These are phyloP conservation scores for Dasypogon diadema DNA, from an alignment of 2,888 invertebrate genomes.

Conservation along the genomic window DNA sequence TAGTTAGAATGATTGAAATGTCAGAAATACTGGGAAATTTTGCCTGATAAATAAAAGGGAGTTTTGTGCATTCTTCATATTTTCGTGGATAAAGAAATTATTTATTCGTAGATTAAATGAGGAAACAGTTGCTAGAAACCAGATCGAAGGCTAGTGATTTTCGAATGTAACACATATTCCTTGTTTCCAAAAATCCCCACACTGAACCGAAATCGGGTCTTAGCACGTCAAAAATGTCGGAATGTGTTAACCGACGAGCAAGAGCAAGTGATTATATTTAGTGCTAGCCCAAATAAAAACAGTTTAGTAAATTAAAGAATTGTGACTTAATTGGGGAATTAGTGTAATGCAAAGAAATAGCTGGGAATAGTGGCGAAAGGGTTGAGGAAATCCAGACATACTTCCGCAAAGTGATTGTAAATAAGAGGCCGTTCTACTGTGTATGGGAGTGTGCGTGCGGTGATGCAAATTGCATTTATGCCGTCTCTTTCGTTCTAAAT, in stretches of 20 bases:
- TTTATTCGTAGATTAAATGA: too few relatives aligned
- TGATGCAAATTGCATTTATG: neutral
- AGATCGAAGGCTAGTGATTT: too few relatives aligned
- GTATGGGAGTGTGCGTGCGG: constrained; percentile 3
- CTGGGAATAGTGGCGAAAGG: neutral
- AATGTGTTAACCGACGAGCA: constrained; percentile 13
- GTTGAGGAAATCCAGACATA: neutral
- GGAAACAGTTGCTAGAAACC: too few relatives aligned
- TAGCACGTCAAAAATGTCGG: constrained; percentile 43
- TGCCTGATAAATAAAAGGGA: too few relatives aligned
- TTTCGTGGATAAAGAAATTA: too few relatives aligned
- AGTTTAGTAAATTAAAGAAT: constrained; percentile 5
- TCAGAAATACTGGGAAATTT: neutral
- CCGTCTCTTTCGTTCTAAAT: neutral
- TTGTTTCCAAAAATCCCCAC: too few relatives aligned
- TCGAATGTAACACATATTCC: too few relatives aligned
- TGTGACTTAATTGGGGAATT: neutral
- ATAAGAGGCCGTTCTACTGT: constrained; percentile 17
- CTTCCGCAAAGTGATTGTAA: constrained; percentile 34
- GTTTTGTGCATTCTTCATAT: too few relatives aligned
- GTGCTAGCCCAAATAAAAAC: constrained; percentile 17
- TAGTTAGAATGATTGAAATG: constrained; percentile 1
- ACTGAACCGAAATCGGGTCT: neutral
- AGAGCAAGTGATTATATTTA: constrained; percentile 1
- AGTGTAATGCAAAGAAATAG: neutral